Evolutionary conservation across 92 coral and sea anemone species (phyloP), one percentile per base, ranked within the genome.

Genomic region (Zoanthus sociatus): DNA sequence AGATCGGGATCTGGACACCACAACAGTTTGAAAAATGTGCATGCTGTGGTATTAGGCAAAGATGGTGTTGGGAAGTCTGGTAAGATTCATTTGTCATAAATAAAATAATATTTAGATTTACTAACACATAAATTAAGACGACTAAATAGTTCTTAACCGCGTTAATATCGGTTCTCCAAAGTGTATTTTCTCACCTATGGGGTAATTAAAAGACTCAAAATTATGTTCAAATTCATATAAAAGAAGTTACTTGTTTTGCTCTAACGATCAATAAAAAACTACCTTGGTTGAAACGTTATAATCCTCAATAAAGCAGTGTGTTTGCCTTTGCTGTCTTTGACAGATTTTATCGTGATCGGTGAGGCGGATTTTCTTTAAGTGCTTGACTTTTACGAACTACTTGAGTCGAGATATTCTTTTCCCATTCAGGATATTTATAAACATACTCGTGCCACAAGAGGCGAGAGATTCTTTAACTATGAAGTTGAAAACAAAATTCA

Each of bases 61-160:
- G 98, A 94, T 31, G 98, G 98, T 2, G 98, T 94, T 45, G 98
- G 98, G 11, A 94, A 94, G 79, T 90, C 98, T 76, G 98, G 98
- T 94, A 83, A 8, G 92, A 46, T 11, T 12, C 31, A 10, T 3
- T 9, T 10, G 21, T 45, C 15, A 20, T 17, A 17, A 18, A 60
- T 17, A 31, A 14, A 37, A 4, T 53, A 46, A 47, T 11, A 31
- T 8, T 73, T 14, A n/a, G 50, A 16, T 21, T 70, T 18, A 83
- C 72, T 68, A 15, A 5, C 67, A 68, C 72, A 53, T 73, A 26
- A 26, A 26, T 71, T 18, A 31, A 71, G 50, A 42, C 48, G 14
- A 50, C 50, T 58, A 47, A 78, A 18, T 78, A 32, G 51, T 56
- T 56, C 32, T 56, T 9, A 78, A 60, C 72, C 72, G 55, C 42